These are phyloP conservation scores for Orchesella flavescens DNA, from an alignment of 2,888 invertebrate species.

Conservation along the genomic window DNA sequence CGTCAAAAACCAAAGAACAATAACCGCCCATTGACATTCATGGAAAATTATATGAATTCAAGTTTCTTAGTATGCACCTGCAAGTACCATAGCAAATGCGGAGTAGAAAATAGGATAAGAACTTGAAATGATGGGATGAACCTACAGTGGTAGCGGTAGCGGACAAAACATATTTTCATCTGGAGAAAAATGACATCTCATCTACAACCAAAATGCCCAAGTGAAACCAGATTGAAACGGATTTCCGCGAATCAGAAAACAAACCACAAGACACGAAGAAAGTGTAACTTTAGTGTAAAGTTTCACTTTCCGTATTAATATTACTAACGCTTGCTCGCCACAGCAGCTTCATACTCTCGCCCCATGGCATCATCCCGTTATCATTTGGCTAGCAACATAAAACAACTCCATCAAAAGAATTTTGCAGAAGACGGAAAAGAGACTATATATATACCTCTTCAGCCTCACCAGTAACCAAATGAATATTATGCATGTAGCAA, in stretches of 20 bases:
- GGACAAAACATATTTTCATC: slow-evolving; percentile 25
- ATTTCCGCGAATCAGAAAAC: background rate
- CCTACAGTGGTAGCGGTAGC: background rate
- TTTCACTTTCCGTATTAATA: slow-evolving; percentile 15
- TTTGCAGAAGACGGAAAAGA: no score
- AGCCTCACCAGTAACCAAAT: no score
- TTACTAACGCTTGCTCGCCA: background rate
- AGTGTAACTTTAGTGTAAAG: background rate
- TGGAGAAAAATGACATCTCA: slow-evolving; percentile 35
- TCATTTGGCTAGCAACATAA: background rate
- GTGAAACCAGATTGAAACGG: background rate
- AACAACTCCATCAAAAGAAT: background rate
- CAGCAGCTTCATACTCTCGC: background rate
- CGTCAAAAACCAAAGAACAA: background rate
- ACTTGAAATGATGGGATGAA: no score
- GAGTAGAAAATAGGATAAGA: no score
- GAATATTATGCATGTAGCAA: no score
- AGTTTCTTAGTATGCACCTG: no score
- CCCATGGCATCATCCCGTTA: background rate
- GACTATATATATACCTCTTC: background rate
- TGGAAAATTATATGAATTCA: no score
- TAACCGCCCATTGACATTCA: slow-evolving; percentile 7
- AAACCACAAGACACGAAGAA: background rate
- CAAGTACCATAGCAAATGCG: no score
- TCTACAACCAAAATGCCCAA: background rate